Percentiles rank a stretch among this genome's conserved stretches.
phyloP scores from a whole-genome alignment of 2,888 invertebrate species.

The Chironomus tentans region DNA sequence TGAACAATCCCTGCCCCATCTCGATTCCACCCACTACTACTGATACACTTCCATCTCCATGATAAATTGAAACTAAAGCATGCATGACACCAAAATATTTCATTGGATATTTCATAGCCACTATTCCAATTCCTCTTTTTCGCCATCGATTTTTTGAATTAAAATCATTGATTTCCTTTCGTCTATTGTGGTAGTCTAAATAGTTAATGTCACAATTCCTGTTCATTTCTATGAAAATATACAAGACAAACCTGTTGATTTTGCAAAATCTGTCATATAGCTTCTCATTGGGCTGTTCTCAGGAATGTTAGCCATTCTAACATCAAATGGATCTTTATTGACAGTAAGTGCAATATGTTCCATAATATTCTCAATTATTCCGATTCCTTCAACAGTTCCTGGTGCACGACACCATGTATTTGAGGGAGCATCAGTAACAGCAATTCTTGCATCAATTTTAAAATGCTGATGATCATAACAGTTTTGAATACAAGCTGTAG shows the following conservation, averaged over 20 bases:
- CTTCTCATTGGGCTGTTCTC: conserved; percentile 26
- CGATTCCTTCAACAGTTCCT: conserved; percentile 50
- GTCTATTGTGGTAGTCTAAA: too few species aligned
- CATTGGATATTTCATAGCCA: conserved; percentile 59
- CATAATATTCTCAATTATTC: conserved; percentile 55
- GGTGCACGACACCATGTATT: conserved; percentile 30
- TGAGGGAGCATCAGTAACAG: conserved; percentile 28
- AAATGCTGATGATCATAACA: conserved; percentile 5
- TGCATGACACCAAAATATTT: conserved; percentile 46
- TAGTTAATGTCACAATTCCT: too few species aligned
- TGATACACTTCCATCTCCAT: conserved; percentile 60
- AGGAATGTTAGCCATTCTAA: conserved; percentile 48
- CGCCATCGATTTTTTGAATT: conserved; percentile 70
- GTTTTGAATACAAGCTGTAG: neutral
- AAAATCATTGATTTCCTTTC: conserved; percentile 45
- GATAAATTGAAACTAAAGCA: conserved; percentile 57
- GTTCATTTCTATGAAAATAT: too few species aligned
- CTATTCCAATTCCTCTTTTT: conserved; percentile 62
- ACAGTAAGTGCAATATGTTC: conserved; percentile 51
- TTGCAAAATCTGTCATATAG: conserved; percentile 27
- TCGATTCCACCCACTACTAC: conserved; percentile 64
- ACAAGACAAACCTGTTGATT: conserved; percentile 34
- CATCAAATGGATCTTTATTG: conserved; percentile 50
- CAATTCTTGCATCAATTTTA: neutral
- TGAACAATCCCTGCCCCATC: conserved; percentile 72